A percentile compares a stretch with the other conserved stretches of the same genome.
Evolutionary conservation across 2,797 vertebrate species (phyloP).

Genomic region (Melanotaenia boesemani): DNA sequence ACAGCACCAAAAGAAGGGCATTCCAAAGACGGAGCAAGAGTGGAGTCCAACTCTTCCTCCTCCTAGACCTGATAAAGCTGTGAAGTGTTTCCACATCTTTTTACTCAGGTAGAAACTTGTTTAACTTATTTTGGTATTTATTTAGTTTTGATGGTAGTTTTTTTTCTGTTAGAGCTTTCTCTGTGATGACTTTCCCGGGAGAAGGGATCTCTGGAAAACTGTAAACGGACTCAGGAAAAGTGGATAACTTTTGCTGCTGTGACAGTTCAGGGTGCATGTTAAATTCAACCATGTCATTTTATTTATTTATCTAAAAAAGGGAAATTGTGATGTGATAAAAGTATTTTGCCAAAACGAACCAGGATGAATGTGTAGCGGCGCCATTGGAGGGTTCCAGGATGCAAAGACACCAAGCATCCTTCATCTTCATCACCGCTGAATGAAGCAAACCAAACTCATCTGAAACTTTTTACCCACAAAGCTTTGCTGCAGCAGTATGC

Average conservation of each 20-base stretch:
- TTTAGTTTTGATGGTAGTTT: slow-evolving; percentile 56
- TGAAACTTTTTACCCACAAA: not conserved
- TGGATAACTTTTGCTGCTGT: not conserved
- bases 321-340: slow-evolving; percentile 42
- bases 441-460: no score
- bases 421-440: no score
- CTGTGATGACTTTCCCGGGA: slow-evolving; percentile 19
- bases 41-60: slow-evolving; percentile 69
- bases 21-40: slow-evolving; percentile 80
- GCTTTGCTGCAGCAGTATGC: slow-evolving; percentile 43
- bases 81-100: slow-evolving; percentile 61
- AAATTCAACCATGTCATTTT: slow-evolving; percentile 29
- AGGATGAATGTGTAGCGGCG: slow-evolving; percentile 29
- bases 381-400: no score
- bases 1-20: slow-evolving; percentile 78
- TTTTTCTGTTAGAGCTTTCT: slow-evolving; percentile 16
- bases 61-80: slow-evolving; percentile 56
- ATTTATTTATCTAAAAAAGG: slow-evolving; percentile 70
- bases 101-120: slow-evolving; percentile 76
- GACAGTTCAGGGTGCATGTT: no score
- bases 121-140: slow-evolving; percentile 73
- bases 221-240: not conserved
- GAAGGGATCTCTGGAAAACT: not conserved
- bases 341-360: slow-evolving; percentile 68
- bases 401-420: no score